Base-by-base conservation (phyloP, 2,888 invertebrate genomes). In the Apomyelois bistriatella region DNA sequence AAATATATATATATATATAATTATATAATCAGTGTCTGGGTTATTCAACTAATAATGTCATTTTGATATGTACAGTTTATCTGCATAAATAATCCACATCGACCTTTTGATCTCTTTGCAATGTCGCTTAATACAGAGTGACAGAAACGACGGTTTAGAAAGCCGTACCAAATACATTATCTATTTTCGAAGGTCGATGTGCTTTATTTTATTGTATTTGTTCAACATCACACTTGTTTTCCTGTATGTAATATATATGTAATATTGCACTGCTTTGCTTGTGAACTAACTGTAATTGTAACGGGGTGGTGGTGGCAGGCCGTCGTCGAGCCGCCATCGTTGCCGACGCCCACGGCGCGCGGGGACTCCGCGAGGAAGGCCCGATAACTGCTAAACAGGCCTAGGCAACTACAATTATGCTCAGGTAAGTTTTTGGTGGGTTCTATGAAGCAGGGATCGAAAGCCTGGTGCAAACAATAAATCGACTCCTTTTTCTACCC, bases 281-380 rank as follows among this genome's bases (percentile, higher is more conserved):
- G 48, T 59, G 68, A 51, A 63, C 64, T 64, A 63, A 66, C 62
- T 56, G 48, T 55, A 52, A 58, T 57, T n/a, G n/a, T n/a, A n/a
- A n/a, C 58, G 58, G 59, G 57, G 61, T 57, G 61, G 64, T 58
- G 60, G 59, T 59, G 62, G 57, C 75, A 87, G 87, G 79, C 74
- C 58, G 72, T 79, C 61, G 65, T 65, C 53, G 86, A 87, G 53
- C 64, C 76, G 22, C 74, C 78, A 37, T 69, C 78, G 49, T 66
- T 76, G 58, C 85, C 86, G 22, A 82, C 85, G 57, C 83, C 85
- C 3, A 79, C 81, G 36, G 76, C 72, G 5, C 84, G 87, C 55
- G 86, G 84, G 1, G 87, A 87, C 59, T 79, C 84, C 1, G 81
- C 76, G 53, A 76, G 81, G 72, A 86, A 83, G 68, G 64, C 72